Evolutionary conservation across 1,140 invertebrate species (phyloP).

Genomic region (Papilio glaucus): DNA sequence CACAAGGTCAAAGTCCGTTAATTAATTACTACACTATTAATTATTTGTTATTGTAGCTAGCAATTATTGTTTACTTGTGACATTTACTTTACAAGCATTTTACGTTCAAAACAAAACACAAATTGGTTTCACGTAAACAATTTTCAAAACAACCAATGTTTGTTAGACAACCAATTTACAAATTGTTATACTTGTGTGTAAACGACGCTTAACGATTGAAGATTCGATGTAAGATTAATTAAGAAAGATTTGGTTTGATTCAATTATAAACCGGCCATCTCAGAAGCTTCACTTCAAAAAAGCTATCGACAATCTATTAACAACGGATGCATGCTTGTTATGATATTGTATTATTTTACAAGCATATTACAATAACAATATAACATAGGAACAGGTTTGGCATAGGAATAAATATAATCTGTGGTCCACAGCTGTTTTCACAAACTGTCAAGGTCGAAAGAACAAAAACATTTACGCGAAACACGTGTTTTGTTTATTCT

Average conservation of each 20-base stretch:
- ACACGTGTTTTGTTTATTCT: not conserved
- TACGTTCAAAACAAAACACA: slow-evolving; percentile 6
- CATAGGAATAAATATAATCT: not conserved
- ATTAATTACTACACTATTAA: slow-evolving; percentile 25
- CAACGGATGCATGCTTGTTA: too few species aligned
- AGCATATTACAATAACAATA: not conserved
- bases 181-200: too few species aligned
- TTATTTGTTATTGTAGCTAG: slow-evolving; percentile 12
- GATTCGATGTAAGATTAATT: too few species aligned
- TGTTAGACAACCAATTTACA: too few species aligned
- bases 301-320: too few species aligned
- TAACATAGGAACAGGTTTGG: not conserved
- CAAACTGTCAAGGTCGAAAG: not conserved
- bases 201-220: too few species aligned
- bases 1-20: slow-evolving; percentile 20
- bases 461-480: slow-evolving; percentile 1
- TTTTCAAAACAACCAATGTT: not conserved
- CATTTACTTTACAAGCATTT: not conserved
- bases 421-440: not conserved
- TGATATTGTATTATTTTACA: too few species aligned
- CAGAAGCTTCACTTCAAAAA: too few species aligned
- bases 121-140: not conserved
- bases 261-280: too few species aligned
- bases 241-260: too few species aligned
- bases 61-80: not conserved